These are phyloP conservation scores for Rhogogaster chlorosoma DNA, from an alignment of 2,888 invertebrate species.

Conservation along the genomic window DNA sequence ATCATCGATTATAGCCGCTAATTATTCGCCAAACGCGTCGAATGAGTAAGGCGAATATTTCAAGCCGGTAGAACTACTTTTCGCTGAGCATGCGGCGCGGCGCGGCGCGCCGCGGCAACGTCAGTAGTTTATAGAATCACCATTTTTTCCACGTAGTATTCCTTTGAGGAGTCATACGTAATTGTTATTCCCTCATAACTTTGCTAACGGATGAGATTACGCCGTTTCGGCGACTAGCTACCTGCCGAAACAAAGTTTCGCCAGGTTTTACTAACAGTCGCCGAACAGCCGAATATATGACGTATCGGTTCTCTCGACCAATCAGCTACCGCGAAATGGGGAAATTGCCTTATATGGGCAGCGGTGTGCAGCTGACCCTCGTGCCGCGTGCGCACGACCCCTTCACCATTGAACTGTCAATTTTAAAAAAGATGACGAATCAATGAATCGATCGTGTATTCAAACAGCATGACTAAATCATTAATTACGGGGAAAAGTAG, in stretches of 20 bases:
- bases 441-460: neutral
- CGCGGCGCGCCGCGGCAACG: conserved; percentile 57
- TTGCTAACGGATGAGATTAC: neutral
- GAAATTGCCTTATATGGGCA: conserved; percentile 79
- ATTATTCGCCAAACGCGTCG: neutral
- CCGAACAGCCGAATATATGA: conserved; percentile 69
- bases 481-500: too few species aligned
- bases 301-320: conserved; percentile 71
- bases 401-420: conserved; percentile 39
- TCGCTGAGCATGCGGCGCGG: conserved; percentile 53
- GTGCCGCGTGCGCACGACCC: conserved; percentile 58
- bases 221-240: neutral
- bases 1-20: neutral
- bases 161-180: conserved; percentile 42
- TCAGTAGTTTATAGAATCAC: conserved; percentile 59
- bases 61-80: conserved; percentile 58
- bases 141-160: conserved; percentile 60
- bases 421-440: conserved; percentile 12
- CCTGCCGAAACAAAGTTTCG: conserved; percentile 16
- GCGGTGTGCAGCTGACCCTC: conserved; percentile 53
- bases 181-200: conserved; percentile 17
- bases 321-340: conserved; percentile 76
- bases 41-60: neutral
- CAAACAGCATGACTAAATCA: neutral
- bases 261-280: conserved; percentile 52